These are phyloP conservation scores for Picus viridis DNA, from an alignment of 2,797 vertebrate genomes.

Conservation along the genomic window DNA sequence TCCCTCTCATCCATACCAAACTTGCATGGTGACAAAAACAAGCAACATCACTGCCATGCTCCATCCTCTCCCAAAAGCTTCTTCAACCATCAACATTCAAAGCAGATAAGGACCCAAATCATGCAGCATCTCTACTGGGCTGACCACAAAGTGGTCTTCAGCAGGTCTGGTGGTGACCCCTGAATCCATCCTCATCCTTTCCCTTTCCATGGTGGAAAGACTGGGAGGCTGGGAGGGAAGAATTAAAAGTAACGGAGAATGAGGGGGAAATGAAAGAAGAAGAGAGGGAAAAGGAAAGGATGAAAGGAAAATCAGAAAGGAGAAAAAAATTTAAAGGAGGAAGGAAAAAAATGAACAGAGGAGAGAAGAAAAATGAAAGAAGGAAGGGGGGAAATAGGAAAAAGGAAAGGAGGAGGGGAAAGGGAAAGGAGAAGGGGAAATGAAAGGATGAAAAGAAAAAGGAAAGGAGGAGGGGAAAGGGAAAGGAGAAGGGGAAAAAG, in stretches of 20 bases:
- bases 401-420: too few relatives aligned
- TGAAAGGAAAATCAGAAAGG: too few relatives aligned
- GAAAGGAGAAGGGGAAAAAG: too few relatives aligned
- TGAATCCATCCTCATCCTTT: not conserved
- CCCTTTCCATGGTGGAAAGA: not conserved
- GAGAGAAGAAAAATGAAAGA: too few relatives aligned
- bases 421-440: too few relatives aligned
- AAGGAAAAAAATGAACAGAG: too few relatives aligned
- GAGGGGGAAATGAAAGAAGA: too few relatives aligned
- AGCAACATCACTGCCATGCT: rapidly evolving
- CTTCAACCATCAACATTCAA: not conserved
- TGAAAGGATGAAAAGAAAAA: too few relatives aligned
- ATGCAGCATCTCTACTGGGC: not conserved
- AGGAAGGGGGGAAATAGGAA: too few relatives aligned
- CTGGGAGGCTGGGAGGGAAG: not conserved
- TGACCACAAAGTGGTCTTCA: rapidly evolving
- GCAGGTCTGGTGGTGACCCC: not conserved
- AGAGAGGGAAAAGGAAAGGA: not conserved
- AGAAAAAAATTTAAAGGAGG: too few relatives aligned
- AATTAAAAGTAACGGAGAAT: not conserved
- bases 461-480: too few relatives aligned
- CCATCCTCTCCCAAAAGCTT: not conserved
- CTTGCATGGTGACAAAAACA: rapidly evolving
- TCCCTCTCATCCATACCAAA: not conserved
- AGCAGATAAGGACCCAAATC: not conserved